These are phyloP conservation scores for Pomacea canaliculata DNA, from an alignment of 2,888 invertebrate genomes.

Conservation along the genomic window DNA sequence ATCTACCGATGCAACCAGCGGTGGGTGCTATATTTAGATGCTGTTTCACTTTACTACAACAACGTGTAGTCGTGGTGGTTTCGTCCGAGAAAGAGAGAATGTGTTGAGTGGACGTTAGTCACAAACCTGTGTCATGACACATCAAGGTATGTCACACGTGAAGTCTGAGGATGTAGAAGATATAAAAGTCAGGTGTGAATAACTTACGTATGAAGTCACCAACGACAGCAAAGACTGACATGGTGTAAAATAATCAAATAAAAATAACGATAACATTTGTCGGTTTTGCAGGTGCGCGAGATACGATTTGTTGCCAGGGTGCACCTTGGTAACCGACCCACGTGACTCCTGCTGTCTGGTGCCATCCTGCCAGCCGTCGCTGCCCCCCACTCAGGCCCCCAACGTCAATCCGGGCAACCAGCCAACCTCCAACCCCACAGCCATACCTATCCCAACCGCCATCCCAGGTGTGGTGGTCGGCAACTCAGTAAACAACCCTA, in stretches of 20 bases:
- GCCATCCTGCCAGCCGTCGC: conserved; percentile 37
- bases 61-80: too few relatives aligned
- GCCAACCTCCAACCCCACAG: conserved; percentile 35
- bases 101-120: too few relatives aligned
- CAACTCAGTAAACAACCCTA: conserved; percentile 7
- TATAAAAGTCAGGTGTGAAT: too few relatives aligned
- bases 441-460: conserved; percentile 41
- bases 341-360: conserved; percentile 48
- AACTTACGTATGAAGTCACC: too few relatives aligned
- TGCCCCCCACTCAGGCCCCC: conserved; percentile 11
- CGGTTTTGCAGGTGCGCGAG: conserved; percentile 3
- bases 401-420: background rate
- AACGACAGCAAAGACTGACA: too few relatives aligned
- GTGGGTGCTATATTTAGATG: conserved; percentile 26
- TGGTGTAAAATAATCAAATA: too few relatives aligned
- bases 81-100: too few relatives aligned
- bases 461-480: conserved; percentile 46
- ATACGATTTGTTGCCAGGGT: conserved; percentile 45
- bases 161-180: too few relatives aligned
- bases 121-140: too few relatives aligned
- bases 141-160: too few relatives aligned
- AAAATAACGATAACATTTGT: too few relatives aligned
- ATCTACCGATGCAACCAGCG: conserved; percentile 50
- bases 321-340: conserved; percentile 42
- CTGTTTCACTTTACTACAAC: background rate